Conservation (phyloP, 2,113 vertebrate genomes). For the Uria lomvia region DNA sequence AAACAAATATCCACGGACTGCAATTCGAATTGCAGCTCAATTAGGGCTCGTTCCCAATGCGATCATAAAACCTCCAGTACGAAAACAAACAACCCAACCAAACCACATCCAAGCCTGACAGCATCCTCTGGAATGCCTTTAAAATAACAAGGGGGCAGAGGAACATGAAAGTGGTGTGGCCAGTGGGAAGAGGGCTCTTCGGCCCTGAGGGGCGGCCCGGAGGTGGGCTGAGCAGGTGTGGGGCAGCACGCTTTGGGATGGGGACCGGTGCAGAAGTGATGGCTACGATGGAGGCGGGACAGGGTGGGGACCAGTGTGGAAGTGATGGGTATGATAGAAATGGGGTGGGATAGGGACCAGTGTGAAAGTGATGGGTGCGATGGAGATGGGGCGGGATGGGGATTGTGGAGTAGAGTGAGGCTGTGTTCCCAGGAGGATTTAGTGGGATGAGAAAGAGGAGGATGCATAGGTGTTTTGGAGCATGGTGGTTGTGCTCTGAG, state of each 20-base stretch:
- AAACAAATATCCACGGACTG: slow-evolving; percentile 62
- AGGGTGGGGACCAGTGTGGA: neutral
- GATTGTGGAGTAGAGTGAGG: neutral
- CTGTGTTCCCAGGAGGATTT: neutral
- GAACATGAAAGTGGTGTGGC: slow-evolving; percentile 18
- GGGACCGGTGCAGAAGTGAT: rapidly evolving
- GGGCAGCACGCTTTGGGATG: neutral
- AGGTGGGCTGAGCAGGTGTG: slow-evolving; percentile 10
- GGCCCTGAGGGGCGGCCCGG: neutral
- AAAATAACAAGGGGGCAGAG: slow-evolving; percentile 36
- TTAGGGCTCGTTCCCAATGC: slow-evolving; percentile 61
- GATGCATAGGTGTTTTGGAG: neutral
- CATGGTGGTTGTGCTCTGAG: neutral
- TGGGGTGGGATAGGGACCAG: neutral
- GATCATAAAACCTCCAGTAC: slow-evolving; percentile 63
- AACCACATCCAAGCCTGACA: slow-evolving; percentile 67
- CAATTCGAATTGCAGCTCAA: slow-evolving; percentile 64
- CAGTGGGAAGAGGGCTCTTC: neutral
- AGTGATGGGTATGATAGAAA: neutral
- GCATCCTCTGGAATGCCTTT: slow-evolving; percentile 63
- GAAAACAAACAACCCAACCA: slow-evolving; percentile 64
- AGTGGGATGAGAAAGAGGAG: neutral
- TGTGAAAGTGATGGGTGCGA: neutral
- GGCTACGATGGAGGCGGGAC: rapidly evolving
- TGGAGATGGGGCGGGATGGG: neutral